Conservation (phyloP, 1,140 invertebrate species). For the Lineus longissimus region DNA sequence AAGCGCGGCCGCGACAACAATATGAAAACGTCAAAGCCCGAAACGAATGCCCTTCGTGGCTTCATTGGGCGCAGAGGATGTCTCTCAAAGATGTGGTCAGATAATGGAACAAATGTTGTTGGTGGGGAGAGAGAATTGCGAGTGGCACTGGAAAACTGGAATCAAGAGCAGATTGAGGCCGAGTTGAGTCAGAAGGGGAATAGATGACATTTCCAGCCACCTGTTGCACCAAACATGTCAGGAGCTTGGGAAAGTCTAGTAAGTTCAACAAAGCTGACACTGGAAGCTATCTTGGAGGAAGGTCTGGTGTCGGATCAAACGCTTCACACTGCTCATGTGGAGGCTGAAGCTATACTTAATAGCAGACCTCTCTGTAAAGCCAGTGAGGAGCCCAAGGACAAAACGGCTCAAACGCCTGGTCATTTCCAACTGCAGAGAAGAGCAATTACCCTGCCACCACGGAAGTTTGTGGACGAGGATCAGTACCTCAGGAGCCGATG, state of each 20-base stretch:
- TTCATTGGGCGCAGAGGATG: conserved; percentile 1
- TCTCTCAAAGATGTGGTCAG: conserved; percentile 3
- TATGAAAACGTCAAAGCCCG: too few species aligned
- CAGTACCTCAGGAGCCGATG: conserved; percentile 4
- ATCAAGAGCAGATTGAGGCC: background rate
- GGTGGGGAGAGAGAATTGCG: background rate
- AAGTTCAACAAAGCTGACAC: conserved; percentile 1
- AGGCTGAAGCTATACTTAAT: conserved; percentile 28
- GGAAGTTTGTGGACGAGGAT: background rate
- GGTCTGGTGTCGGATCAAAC: conserved; percentile 1
- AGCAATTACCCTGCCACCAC: conserved; percentile 3
- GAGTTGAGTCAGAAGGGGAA: conserved; percentile 2
- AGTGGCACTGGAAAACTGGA: background rate
- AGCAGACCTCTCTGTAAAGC: conserved; percentile 27
- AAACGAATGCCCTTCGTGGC: conserved; percentile 8
- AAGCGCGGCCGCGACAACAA: too few species aligned
- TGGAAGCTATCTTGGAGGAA: background rate
- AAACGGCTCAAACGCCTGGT: conserved; percentile 26
- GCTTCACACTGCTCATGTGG: conserved; percentile 19
- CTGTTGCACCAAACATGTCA: conserved; percentile 7
- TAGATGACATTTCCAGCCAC: background rate
- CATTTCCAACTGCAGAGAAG: conserved; percentile 26
- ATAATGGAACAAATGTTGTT: conserved; percentile 10
- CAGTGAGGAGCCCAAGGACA: conserved; percentile 29
- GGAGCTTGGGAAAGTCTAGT: conserved; percentile 10